Percentiles rank a stretch among this genome's conserved stretches.
These are phyloP conservation scores for Euschistus heros DNA, from an alignment of 1,140 invertebrate species.

Conservation along the genomic window DNA sequence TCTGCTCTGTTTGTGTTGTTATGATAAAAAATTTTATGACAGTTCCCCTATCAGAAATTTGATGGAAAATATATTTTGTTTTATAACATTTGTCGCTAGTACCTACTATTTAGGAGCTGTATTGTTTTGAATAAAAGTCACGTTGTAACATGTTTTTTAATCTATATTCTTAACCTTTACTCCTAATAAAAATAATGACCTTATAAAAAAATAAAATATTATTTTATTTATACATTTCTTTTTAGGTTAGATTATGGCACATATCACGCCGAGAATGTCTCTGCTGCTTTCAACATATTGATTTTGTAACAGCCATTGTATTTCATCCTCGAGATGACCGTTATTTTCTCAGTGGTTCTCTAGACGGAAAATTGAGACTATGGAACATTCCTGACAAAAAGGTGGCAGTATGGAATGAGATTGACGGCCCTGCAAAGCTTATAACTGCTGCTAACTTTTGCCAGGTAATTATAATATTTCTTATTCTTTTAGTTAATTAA, in stretches of 20 bases:
- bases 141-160: no score
- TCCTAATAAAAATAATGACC: no score
- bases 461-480: conserved; percentile 37
- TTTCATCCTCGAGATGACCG: conserved; percentile 94
- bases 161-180: no score
- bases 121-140: no score
- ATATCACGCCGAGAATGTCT: conserved; percentile 92
- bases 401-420: conserved; percentile 93
- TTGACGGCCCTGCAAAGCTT: conserved; percentile 83
- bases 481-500: conserved; percentile 15
- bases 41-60: no score
- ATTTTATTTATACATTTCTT: background rate
- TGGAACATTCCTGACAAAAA: conserved; percentile 99
- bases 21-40: no score
- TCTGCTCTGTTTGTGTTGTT: no score
- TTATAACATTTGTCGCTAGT: no score
- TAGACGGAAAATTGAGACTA: conserved; percentile 91
- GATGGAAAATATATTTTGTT: no score
- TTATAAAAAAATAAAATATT: no score
- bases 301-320: conserved; percentile 96
- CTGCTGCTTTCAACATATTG: conserved; percentile 97
- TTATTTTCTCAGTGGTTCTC: conserved; percentile 88
- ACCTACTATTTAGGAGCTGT: no score
- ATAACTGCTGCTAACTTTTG: conserved; percentile 98
- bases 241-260: conserved; percentile 71